Base-by-base conservation (phyloP, 2,113 vertebrate genomes). In the Sander vitreus region DNA sequence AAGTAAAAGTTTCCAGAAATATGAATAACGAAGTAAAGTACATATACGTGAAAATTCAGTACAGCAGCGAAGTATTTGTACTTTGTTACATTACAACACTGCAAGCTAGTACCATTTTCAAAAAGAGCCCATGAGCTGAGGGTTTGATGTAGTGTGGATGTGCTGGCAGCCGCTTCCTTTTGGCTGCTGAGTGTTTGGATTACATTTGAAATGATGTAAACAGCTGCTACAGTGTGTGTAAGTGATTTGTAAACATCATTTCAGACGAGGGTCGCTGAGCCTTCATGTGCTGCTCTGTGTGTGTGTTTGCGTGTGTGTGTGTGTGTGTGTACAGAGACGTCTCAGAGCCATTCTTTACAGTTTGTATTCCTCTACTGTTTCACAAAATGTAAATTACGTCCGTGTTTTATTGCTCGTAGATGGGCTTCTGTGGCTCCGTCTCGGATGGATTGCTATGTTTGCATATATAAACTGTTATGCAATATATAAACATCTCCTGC, bases 321-420 rank as follows among this genome's bases (percentile, higher is more conserved):
- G 51, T 33, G 55, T 43, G 55, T 55, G 76, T 74, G 16, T 51
- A 39, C n/a, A 45, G 9, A 57, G 14, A 50, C 39, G 48, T 64
- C 36, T 36, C 15, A 62, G 78, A 68, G 67, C 80, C 71, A 64
- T 87, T 67, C 73, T 86, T 87, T 60, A 77, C 55, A 66, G 51
- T 84, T 64, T 90, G 87, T 74, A 82, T 87, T 88, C 55, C 21
- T 66, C 67, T 33, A 33, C 81, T 67, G 45, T 45, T 53, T 36
- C 18, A 58, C 72, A 73, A 66, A 88, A 11, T 19, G 21, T 90
- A 89, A 88, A 89, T 80, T 45, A 89, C 80, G 80, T 81, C 87
- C 81, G 45, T 81, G 79, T 87, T 93, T 85, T 85, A 86, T 90
- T 89, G 86, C 83, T 85, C 53, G 47, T 73, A 80, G 79, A 57